Evolutionary conservation across 2,888 invertebrate species (phyloP), one percentile per base, ranked within the genome.

Genomic region (Papilio elwesi): DNA sequence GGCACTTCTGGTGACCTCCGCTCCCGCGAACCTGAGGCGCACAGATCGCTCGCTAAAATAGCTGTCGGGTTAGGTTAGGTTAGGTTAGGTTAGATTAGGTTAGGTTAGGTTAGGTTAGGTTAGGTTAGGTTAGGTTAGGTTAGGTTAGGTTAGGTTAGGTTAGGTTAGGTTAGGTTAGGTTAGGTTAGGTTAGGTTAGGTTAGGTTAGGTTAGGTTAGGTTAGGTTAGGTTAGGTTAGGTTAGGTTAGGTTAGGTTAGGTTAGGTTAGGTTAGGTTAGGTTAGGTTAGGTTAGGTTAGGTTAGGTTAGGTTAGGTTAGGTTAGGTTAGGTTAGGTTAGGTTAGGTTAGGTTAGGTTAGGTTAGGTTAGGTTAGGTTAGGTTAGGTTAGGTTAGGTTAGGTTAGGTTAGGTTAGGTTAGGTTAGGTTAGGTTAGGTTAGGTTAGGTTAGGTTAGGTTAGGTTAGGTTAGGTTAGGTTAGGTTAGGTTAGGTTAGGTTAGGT

Each of bases 401-500:
- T 76, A 76, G 75, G 76, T 73, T 57, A 57, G 57, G 57, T 57
- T 16, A 16, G 57, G n/a, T 57, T 47, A 47, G 67, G 69, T 67
- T 74, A 67, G 64, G 70, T 69, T 71, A 70, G 70, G 70, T 51
- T 74, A 70, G 67, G 75, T 66, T 63, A 70, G 67, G 71, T 53
- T 67, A 65, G 68, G 74, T 64, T 73, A 73, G 68, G 74, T 74
- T 74, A 74, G 74, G 76, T 75, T 76, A 74, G 74, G 76, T 74
- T 75, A 75, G 76, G 76, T 76, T 76, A 74, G 76, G 76, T 76
- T 76, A 75, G 76, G 76, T 76, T 75, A 74, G 76, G 76, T 76
- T 76, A 74, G 76, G 76, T 76, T 76, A 74, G 76, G 76, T 76
- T 74, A 74, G 76, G 76, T 76, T 76, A 74, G 76, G 76, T 76